Base-by-base conservation (phyloP, 1,140 invertebrate species). In the Wiebesia pumilae region DNA sequence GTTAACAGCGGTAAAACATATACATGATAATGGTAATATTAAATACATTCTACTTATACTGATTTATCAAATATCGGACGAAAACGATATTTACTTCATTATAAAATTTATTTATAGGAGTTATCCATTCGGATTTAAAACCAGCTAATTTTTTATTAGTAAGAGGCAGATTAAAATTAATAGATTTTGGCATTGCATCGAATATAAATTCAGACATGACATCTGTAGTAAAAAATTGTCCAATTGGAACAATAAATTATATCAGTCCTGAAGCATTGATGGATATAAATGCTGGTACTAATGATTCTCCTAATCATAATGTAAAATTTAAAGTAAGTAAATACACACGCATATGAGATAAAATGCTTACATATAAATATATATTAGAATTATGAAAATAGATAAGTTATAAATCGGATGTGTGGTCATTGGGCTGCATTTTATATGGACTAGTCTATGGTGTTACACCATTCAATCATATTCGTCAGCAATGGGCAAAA, bases 121-220 rank as follows among this genome's bases (percentile, higher is more conserved):
- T 99, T 24, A 98, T 99, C 85, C 98, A 99, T 94, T 98, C 97
- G 0, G 98, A 99, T 93, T 94, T 99, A 84, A 99, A 99, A 93
- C 99, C 99, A 21, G 98, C 98, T 2, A 99, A 99, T 94, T 99
- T 99, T 94, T 94, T 99, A 21, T 94, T 98, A 89, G 97, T 98
- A 38, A 95, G 95, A 85, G 98, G 97, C 7, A 95, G 96, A 77
- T 92, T 99, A 9, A 99, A 99, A 94, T 94, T 99, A 38, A 99
- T 99, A 87, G 99, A 99, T 94, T 99, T 99, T 94, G 99, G 98
- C 38, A 99, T 99, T 89, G 97, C 99, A n/a, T 97, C 97, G 77
- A 96, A 96, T 79, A 95, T 99, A 79, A 96, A 97, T 90, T 94
- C 95, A 69, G 98, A 99, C 91, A 97, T 96, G 91, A 99, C 98